Base-by-base conservation (phyloP, 1,140 invertebrate genomes). In the Drosophila aff. region DNA sequence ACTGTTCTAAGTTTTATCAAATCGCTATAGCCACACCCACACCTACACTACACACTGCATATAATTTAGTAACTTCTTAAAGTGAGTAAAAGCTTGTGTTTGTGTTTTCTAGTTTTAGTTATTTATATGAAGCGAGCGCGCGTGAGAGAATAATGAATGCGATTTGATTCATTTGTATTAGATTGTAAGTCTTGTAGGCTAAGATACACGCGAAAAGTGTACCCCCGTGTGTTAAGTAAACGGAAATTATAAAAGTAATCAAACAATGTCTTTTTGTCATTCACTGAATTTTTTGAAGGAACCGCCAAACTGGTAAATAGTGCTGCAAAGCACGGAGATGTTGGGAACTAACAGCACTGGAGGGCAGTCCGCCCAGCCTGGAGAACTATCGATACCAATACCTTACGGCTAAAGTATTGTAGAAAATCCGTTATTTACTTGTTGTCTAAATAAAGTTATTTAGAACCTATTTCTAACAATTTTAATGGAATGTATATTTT, bases 51-150 rank as follows among this genome's bases (percentile, higher is more conserved):
- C 49, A 38, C 33, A 55, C 52, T 52, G 60, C 55, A 67, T 82
- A 28, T 68, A 67, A 53, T 69, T 82, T 65, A 83, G 68, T 57
- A 55, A 83, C 58, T 80, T 78, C 50, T 80, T 66, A 18, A 61
- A 82, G 49, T 71, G 71, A 73, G 66, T 28, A 75, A 79, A 67
- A 67, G 63, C 82, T 87, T 84, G 84, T 84, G 77, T 84, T 84
- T 84, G 82, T 87, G 83, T 90, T 91, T 90, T 76, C 28, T 90
- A 90, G 85, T 85, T 90, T 80, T 91, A 90, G 71, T 85, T 90
- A 90, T 90, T 90, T 89, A 89, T 84, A 71, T 84, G 75, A 84
- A 73, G 50, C 31, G 61, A 63, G 74, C 52, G 76, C 72, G 76
- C 74, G 55, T 76, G 72, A 82, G 50, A 69, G 58, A 63, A 46